Percentiles rank a stretch among this genome's conserved stretches.
These are phyloP conservation scores for Potamilus streckersoni DNA, from an alignment of 1,140 invertebrate genomes.

Conservation along the genomic window DNA sequence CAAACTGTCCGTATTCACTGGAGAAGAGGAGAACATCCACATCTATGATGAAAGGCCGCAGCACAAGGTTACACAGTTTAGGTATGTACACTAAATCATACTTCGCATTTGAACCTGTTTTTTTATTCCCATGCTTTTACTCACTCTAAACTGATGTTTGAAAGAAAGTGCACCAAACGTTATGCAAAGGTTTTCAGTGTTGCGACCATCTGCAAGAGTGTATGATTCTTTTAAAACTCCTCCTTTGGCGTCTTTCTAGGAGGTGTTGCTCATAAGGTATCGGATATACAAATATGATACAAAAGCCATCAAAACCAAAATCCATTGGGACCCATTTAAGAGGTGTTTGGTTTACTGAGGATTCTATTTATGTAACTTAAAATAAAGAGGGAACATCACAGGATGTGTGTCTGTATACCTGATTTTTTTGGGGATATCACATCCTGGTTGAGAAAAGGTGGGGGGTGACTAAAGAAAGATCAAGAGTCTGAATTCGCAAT, in stretches of 20 bases:
- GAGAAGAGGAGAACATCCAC: constrained; percentile 70
- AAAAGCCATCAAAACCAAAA: too few relatives aligned
- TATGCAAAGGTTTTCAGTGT: background rate
- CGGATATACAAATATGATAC: too few relatives aligned
- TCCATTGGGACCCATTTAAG: too few relatives aligned
- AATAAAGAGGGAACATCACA: too few relatives aligned
- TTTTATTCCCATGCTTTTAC: background rate
- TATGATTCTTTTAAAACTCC: too few relatives aligned
- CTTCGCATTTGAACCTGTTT: background rate
- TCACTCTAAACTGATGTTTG: background rate
- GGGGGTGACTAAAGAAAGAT: too few relatives aligned
- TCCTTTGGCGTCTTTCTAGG: background rate
- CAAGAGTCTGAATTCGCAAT: too few relatives aligned
- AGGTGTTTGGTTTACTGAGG: too few relatives aligned
- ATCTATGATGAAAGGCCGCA: constrained; percentile 75
- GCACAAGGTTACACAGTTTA: constrained; percentile 76
- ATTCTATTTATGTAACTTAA: too few relatives aligned
- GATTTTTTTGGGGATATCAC: too few relatives aligned
- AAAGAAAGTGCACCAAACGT: background rate
- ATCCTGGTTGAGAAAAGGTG: too few relatives aligned
- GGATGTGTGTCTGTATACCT: too few relatives aligned
- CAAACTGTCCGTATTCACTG: constrained; percentile 79
- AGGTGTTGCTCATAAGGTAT: background rate
- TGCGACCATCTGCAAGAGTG: background rate
- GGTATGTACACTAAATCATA: constrained; percentile 41